phyloP scores from a whole-genome alignment of 2,888 invertebrate species.

The Macaria liturata region DNA sequence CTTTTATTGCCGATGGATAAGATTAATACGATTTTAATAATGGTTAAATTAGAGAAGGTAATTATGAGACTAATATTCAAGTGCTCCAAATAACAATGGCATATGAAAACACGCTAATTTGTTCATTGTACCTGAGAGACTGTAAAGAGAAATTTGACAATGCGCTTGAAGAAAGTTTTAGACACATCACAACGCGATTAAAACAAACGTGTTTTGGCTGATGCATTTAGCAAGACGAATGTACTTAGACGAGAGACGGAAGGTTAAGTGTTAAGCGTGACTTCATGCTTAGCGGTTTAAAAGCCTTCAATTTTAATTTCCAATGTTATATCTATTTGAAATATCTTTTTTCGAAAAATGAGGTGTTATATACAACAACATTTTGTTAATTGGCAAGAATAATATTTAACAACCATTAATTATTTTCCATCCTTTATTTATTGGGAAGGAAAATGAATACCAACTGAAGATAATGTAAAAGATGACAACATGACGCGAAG shows the following conservation, averaged over 20 bases:
- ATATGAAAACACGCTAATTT: constrained; percentile 59
- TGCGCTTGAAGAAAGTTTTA: constrained; percentile 73
- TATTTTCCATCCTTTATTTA: too few species aligned
- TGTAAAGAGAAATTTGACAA: constrained; percentile 74
- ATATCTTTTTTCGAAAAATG: too few species aligned
- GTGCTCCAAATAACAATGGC: constrained; percentile 56
- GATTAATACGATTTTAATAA: constrained; percentile 20
- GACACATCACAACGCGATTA: constrained; percentile 65
- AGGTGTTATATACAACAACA: too few species aligned
- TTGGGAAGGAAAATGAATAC: too few species aligned
- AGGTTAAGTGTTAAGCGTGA: constrained; percentile 26
- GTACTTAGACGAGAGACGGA: constrained; percentile 38
- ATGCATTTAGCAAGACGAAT: constrained; percentile 43
- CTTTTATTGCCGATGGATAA: constrained; percentile 4
- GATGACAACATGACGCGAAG: too few species aligned
- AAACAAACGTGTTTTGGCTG: constrained; percentile 63
- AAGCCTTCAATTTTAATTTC: constrained; percentile 7
- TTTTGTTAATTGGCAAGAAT: too few species aligned
- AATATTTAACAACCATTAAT: too few species aligned
- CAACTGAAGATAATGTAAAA: too few species aligned
- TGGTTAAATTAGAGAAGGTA: constrained; percentile 31
- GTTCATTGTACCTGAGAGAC: constrained; percentile 60
- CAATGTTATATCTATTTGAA: constrained; percentile 3
- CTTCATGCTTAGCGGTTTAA: constrained; percentile 20
- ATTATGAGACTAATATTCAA: constrained; percentile 24